Percentiles rank a stretch among this genome's conserved stretches.
Conservation (phyloP, 2,797 vertebrate species). For the Austrolebias charrua region DNA sequence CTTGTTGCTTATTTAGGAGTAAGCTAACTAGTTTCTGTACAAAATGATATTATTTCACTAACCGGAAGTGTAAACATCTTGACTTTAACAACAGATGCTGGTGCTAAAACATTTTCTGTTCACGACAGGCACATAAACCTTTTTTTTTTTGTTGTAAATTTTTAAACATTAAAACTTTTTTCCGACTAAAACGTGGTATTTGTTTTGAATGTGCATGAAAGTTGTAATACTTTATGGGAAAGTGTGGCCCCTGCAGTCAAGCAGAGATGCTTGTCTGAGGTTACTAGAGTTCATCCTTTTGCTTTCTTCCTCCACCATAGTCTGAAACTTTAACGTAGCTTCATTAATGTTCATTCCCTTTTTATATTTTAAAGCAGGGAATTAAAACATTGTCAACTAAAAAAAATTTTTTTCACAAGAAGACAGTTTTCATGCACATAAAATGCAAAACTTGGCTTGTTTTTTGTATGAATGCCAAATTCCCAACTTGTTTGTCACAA, state of each 20-base stretch:
- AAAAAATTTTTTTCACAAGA: neutral
- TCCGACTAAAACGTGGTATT: fast-evolving
- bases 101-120: conserved; percentile 27
- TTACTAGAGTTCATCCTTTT: conserved; percentile 79
- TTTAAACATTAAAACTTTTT: neutral
- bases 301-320: conserved; percentile 2
- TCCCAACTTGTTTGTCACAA: conserved; percentile 32
- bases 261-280: conserved; percentile 59
- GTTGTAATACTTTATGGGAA: neutral
- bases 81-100: neutral
- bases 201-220: neutral
- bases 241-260: conserved; percentile 12
- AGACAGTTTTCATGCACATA: neutral
- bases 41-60: neutral
- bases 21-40: neutral
- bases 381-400: neutral
- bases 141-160: neutral
- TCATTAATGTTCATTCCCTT: too few species aligned
- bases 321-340: conserved; percentile 20
- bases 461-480: conserved; percentile 33
- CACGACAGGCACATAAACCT: neutral
- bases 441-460: conserved; percentile 3
- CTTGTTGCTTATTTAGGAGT: neutral
- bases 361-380: neutral
- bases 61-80: neutral